Conservation (phyloP, 2,888 invertebrate species). For the Drosophila suboccidentalis region DNA sequence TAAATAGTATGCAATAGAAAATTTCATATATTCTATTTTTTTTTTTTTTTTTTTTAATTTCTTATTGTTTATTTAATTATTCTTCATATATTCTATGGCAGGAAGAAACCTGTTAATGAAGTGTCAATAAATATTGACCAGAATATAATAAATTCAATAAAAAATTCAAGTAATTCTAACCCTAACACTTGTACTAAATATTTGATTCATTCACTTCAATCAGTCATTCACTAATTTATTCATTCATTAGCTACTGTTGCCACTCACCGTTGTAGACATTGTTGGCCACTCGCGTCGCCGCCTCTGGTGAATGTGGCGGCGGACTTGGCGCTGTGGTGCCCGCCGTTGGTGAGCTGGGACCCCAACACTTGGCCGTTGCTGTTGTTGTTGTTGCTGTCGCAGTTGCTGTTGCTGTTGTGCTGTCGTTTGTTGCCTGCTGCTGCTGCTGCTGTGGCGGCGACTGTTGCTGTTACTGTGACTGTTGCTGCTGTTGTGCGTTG, state of each 20-base stretch:
- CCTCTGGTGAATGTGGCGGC: conserved; percentile 88
- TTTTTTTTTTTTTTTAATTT: too few relatives aligned
- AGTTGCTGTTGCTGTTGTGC: conserved; percentile 48
- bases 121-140: background rate
- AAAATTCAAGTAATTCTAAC: background rate
- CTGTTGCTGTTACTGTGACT: conserved; percentile 30
- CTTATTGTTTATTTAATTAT: too few relatives aligned
- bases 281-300: conserved; percentile 89
- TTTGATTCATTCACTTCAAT: conserved; percentile 7
- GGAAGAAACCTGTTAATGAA: background rate
- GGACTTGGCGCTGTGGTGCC: conserved; percentile 92
- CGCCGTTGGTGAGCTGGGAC: conserved; percentile 91
- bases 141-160: background rate
- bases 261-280: conserved; percentile 91
- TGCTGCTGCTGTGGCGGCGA: conserved; percentile 35
- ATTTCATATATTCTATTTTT: background rate
- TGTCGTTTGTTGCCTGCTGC: conserved; percentile 58
- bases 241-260: conserved; percentile 8
- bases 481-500: conserved; percentile 69
- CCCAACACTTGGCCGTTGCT: conserved; percentile 88
- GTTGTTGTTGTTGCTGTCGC: conserved; percentile 65
- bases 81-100: background rate
- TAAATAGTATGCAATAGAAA: conserved; percentile 7
- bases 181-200: conserved; percentile 2
- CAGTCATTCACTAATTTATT: conserved; percentile 14